Evolutionary conservation across 2,888 invertebrate species (phyloP), one percentile per base, ranked within the genome.

Genomic region (Parnassius glacialis): DNA sequence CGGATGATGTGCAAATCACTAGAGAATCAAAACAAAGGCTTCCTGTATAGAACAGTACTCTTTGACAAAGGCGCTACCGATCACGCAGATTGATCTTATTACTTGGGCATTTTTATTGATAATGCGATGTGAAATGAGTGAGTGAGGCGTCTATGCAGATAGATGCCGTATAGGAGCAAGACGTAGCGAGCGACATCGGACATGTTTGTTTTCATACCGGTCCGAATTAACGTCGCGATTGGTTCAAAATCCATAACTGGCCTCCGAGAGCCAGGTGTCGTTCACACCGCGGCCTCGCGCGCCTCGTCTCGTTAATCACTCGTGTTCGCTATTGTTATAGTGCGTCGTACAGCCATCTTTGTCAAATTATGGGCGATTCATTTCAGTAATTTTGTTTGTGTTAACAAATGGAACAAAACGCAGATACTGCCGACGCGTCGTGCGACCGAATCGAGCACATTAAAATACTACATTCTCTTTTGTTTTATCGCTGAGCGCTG

Each of bases 221-320:
- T 90, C 88, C 84, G 86, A 89, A 90, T 90, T 89, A 90, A 89
- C 90, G 87, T 89, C 83, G 90, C 90, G 85, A 91, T 90, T 90
- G 90, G 90, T 88, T 90, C 83, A 90, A 90, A 90, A 91, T 90
- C 90, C 90, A 90, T 90, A 90, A 90, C 90, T 90, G 90, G 90
- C 90, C 90, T 88, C 90, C 80, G 83, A 84, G 86, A 87, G 88
- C 90, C 91, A 91, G 91, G 92, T 92, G 91, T 92, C 91, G 91
- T 92, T 92, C 91, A 92, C 92, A 92, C 91, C 90, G 91, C 90
- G 91, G 90, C 91, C 89, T 89, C 90, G 90, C 90, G 90, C 76
- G 76, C 87, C 89, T 89, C 89, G 89, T 89, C 90, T 90, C 90
- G 88, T 90, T 89, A 91, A 90, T 90, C 90, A 90, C 87, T 87